Evolutionary conservation across 2,888 invertebrate genomes (phyloP).

Genomic region (Idaea aversata): DNA sequence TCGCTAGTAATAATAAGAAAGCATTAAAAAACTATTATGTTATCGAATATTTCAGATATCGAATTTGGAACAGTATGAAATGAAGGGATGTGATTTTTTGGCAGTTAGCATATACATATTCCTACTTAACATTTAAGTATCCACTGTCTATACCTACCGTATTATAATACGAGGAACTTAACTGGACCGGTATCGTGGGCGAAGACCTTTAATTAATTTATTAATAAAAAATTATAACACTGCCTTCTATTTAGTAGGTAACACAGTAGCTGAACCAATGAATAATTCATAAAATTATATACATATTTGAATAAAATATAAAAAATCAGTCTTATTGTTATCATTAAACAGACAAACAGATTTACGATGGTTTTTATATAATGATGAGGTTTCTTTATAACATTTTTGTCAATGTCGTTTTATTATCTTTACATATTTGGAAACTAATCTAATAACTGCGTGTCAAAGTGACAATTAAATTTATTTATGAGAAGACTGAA

Average conservation of each 20-base stretch:
- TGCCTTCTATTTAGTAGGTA: constrained; percentile 29
- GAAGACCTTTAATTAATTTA: neutral
- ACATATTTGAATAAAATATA: constrained; percentile 45
- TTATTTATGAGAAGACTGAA: neutral
- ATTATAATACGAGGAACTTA: no score
- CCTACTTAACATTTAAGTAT: no score
- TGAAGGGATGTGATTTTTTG: no score
- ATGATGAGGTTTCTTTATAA: constrained; percentile 23
- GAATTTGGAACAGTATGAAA: no score
- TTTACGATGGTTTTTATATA: constrained; percentile 38
- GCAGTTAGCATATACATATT: no score
- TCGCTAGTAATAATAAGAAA: no score
- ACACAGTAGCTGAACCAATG: constrained; percentile 50
- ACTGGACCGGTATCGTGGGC: no score
- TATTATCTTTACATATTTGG: constrained; percentile 23
- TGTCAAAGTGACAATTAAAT: constrained; percentile 3
- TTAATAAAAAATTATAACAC: neutral
- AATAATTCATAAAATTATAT: constrained; percentile 45
- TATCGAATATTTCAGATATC: no score
- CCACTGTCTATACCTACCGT: no score
- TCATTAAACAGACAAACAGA: constrained; percentile 32
- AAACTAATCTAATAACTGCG: constrained; percentile 2
- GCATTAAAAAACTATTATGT: no score
- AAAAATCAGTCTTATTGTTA: constrained; percentile 41
- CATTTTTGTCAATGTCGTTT: constrained; percentile 27